These are phyloP conservation scores for Dolichoris vasculosae DNA, from an alignment of 1,140 invertebrate genomes.

Conservation along the genomic window DNA sequence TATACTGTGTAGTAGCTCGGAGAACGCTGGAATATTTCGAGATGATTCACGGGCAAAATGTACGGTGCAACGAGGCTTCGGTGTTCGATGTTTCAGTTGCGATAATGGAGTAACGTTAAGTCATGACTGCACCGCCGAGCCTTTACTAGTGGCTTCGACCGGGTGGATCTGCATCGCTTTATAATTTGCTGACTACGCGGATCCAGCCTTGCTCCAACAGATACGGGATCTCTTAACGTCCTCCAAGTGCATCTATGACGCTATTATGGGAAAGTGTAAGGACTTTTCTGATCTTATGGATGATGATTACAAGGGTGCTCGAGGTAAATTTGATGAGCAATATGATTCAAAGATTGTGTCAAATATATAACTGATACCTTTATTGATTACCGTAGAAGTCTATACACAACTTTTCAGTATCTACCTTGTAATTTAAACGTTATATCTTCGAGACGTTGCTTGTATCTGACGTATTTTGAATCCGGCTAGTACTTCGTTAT, in stretches of 20 bases:
- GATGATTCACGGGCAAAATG: not conserved
- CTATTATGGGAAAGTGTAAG: not conserved
- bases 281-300: not conserved
- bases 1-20: too few species aligned
- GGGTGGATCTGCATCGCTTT: not conserved
- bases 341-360: too few species aligned
- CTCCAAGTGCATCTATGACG: not conserved
- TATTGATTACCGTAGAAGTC: too few species aligned
- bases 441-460: too few species aligned
- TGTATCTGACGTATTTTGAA: too few species aligned
- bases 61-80: not conserved
- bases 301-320: not conserved
- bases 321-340: not conserved
- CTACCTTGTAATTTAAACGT: too few species aligned
- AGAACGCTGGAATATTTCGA: not conserved
- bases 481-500: too few species aligned
- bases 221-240: not conserved
- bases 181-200: not conserved
- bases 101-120: conserved; percentile 23
- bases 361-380: too few species aligned
- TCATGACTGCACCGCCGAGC: not conserved
- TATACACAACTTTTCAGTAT: too few species aligned
- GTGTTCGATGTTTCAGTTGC: not conserved
- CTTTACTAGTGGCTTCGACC: not conserved
- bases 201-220: not conserved